Evolutionary conservation across 2,113 vertebrate species (phyloP).

Genomic region (Nestor notabilis): DNA sequence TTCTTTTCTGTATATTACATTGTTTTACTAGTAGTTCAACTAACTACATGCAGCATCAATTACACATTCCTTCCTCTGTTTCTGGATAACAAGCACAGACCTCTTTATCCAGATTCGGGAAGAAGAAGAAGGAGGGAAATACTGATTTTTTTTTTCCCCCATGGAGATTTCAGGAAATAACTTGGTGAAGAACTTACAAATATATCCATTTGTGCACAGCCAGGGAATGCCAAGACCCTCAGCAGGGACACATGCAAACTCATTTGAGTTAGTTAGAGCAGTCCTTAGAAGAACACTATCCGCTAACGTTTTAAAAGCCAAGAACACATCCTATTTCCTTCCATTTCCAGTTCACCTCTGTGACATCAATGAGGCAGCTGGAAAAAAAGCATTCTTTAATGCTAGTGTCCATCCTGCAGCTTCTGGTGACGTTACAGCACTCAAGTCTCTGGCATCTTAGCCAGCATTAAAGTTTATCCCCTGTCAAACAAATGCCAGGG

Average conservation of each 20-base stretch:
- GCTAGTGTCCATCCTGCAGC: neutral
- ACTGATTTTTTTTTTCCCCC: neutral
- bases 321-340: neutral
- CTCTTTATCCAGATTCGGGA: neutral
- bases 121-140: neutral
- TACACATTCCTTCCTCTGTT: neutral
- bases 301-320: neutral
- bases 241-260: neutral
- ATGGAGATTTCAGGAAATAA: neutral
- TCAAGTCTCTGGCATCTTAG: neutral
- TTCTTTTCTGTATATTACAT: neutral
- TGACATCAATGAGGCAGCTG: neutral
- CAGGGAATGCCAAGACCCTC: neutral
- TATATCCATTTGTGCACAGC: rapidly evolving
- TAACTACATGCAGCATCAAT: neutral
- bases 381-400: neutral
- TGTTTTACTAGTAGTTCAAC: neutral
- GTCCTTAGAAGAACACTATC: neutral
- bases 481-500: neutral
- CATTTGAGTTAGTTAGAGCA: neutral
- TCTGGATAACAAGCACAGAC: neutral
- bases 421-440: neutral
- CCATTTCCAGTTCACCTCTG: neutral
- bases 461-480: neutral
- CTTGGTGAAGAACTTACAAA: neutral